A percentile compares a stretch with the other conserved stretches of the same genome.
These are phyloP conservation scores for Hemicrepidius hirtus DNA, from an alignment of 2,888 invertebrate genomes.

Conservation along the genomic window DNA sequence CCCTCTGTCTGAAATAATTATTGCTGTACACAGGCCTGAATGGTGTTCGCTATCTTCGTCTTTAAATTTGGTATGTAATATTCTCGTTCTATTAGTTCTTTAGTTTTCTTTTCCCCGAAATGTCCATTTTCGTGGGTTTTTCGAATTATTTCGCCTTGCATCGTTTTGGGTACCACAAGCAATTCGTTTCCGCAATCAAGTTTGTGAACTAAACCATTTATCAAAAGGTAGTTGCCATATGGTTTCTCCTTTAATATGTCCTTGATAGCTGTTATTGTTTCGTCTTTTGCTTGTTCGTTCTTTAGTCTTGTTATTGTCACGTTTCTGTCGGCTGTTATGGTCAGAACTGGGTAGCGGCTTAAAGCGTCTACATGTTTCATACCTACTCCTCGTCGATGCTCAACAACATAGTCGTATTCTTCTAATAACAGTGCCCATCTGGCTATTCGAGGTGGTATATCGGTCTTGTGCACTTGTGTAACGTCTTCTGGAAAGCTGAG, in stretches of 20 bases:
- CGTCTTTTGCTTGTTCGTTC: constrained; percentile 55
- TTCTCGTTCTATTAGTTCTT: constrained; percentile 51
- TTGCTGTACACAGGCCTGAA: constrained; percentile 43
- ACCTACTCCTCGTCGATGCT: constrained; percentile 59
- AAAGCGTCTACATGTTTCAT: constrained; percentile 63
- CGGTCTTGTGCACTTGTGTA: constrained; percentile 64
- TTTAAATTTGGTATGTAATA: constrained; percentile 57
- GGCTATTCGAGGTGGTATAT: constrained; percentile 60
- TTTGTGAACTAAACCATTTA: constrained; percentile 59
- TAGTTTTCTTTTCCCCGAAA: constrained; percentile 53
- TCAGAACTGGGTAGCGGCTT: too few species aligned
- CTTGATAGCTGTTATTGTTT: constrained; percentile 53
- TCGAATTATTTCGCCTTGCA: constrained; percentile 48
- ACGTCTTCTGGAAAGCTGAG: constrained; percentile 62
- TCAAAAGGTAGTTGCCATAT: constrained; percentile 55
- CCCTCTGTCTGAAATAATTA: constrained; percentile 59
- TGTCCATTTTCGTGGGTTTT: constrained; percentile 52
- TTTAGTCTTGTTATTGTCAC: constrained; percentile 28
- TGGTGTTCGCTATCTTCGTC: too few species aligned
- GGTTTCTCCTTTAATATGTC: constrained; percentile 50
- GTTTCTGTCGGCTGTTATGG: constrained; percentile 22
- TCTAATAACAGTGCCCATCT: too few species aligned
- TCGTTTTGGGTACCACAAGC: constrained; percentile 53
- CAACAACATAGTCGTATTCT: too few species aligned
- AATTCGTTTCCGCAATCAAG: constrained; percentile 43